Conservation (phyloP, 2,113 vertebrate genomes). For the Corythaixoides concolor region DNA sequence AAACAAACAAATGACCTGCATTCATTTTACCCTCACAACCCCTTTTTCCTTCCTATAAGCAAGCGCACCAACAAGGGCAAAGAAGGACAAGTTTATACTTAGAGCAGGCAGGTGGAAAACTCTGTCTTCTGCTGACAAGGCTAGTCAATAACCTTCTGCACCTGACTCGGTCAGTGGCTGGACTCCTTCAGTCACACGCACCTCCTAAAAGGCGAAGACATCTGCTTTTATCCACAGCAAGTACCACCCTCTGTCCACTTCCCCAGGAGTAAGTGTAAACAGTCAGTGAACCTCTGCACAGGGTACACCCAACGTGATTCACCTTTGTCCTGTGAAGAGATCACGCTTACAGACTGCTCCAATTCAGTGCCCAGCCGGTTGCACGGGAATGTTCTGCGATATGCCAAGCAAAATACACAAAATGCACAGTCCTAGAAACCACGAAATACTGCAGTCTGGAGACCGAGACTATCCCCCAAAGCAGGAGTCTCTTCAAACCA, state of each 20-base stretch:
- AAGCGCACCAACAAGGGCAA: background rate
- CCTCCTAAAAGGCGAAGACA: background rate
- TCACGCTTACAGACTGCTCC: fast-evolving
- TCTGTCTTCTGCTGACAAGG: background rate
- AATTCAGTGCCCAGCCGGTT: background rate
- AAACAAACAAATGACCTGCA: background rate
- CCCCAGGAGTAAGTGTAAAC: background rate
- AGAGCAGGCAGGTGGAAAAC: background rate
- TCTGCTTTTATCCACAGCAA: background rate
- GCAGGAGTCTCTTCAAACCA: background rate
- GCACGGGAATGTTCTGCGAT: background rate
- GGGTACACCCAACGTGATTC: background rate
- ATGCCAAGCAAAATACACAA: background rate
- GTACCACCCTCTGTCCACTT: background rate
- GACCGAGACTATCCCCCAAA: background rate
- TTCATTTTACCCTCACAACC: background rate
- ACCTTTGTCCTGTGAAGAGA: background rate
- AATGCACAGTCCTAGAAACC: fast-evolving
- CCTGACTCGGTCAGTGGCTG: fast-evolving
- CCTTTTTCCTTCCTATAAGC: background rate
- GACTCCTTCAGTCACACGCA: background rate
- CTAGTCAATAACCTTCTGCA: background rate
- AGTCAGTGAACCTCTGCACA: background rate
- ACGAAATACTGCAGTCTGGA: background rate
- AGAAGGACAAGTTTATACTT: slow-evolving; percentile 10